A percentile compares a stretch with the other conserved stretches of the same genome.
These are phyloP conservation scores for Andrena camellia DNA, from an alignment of 2,888 invertebrate species.

Conservation along the genomic window DNA sequence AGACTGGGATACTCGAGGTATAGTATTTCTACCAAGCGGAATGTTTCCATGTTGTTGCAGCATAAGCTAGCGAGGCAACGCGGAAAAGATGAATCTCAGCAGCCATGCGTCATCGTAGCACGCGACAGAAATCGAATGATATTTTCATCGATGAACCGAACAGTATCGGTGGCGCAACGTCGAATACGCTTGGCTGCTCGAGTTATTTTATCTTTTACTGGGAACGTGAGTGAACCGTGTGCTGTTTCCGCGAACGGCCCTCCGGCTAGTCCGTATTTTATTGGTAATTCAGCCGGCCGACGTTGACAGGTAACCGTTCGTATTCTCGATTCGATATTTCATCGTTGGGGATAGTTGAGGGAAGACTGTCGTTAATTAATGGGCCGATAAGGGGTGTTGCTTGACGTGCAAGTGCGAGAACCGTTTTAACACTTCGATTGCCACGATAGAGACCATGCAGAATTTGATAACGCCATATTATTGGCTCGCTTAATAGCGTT, in stretches of 20 bases:
- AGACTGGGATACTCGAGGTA: too few relatives aligned
- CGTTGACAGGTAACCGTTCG: slow-evolving; percentile 46
- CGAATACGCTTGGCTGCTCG: slow-evolving; percentile 5
- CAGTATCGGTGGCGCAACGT: slow-evolving; percentile 14
- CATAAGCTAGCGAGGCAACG: not conserved
- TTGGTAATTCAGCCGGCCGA: slow-evolving; percentile 46
- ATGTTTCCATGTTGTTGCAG: not conserved
- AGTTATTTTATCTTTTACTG: slow-evolving; percentile 46
- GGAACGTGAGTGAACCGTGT: slow-evolving; percentile 18
- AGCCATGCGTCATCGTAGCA: not conserved
- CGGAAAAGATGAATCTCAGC: not conserved
- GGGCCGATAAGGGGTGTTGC: not conserved
- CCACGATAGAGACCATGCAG: not conserved
- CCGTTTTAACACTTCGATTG: not conserved
- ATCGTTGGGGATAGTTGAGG: not conserved
- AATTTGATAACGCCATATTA: not conserved
- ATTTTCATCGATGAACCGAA: slow-evolving; percentile 50
- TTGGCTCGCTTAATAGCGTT: not conserved
- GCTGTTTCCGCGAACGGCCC: slow-evolving; percentile 26
- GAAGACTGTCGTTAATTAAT: slow-evolving; percentile 48
- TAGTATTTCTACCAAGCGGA: too few relatives aligned
- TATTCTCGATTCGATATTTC: slow-evolving; percentile 38
- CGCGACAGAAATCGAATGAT: slow-evolving; percentile 39
- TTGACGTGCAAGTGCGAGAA: not conserved
- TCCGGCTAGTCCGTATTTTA: slow-evolving; percentile 35